phyloP scores from a whole-genome alignment of 2,797 vertebrate species.

The Sebastiscus tertius region DNA sequence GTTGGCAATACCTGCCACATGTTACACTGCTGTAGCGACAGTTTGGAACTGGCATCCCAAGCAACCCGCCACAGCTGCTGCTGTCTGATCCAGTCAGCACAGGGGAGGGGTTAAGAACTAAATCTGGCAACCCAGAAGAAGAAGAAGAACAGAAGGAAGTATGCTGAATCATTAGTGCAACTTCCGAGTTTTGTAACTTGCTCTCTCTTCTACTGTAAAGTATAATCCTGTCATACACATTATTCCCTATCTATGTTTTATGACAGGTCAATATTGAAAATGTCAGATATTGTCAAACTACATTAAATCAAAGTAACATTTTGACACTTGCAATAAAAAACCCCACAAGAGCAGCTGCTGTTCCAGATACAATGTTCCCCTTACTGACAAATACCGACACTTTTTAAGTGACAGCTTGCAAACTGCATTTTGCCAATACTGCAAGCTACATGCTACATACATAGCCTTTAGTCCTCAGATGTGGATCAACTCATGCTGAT shows the following conservation, averaged over 20 bases:
- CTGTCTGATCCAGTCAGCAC: slow-evolving; percentile 27
- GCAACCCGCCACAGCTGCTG: slow-evolving; percentile 26
- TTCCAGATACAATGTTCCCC: neutral
- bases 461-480: neutral
- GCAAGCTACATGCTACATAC: neutral
- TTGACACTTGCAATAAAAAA: neutral
- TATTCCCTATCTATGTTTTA: neutral
- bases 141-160: neutral
- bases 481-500: neutral
- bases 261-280: neutral
- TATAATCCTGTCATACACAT: neutral
- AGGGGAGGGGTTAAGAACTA: slow-evolving; percentile 9
- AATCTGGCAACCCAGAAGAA: slow-evolving; percentile 33
- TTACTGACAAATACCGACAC: neutral
- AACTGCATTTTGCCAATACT: neutral
- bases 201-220: neutral
- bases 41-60: slow-evolving; percentile 22
- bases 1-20: neutral
- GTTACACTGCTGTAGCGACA: neutral
- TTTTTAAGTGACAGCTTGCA: neutral
- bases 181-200: neutral
- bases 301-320: neutral
- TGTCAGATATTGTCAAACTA: neutral
- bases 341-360: neutral
- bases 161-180: neutral